These are phyloP conservation scores for Sciurus carolinensis DNA, from an alignment of 2,797 vertebrate species.

Conservation along the genomic window DNA sequence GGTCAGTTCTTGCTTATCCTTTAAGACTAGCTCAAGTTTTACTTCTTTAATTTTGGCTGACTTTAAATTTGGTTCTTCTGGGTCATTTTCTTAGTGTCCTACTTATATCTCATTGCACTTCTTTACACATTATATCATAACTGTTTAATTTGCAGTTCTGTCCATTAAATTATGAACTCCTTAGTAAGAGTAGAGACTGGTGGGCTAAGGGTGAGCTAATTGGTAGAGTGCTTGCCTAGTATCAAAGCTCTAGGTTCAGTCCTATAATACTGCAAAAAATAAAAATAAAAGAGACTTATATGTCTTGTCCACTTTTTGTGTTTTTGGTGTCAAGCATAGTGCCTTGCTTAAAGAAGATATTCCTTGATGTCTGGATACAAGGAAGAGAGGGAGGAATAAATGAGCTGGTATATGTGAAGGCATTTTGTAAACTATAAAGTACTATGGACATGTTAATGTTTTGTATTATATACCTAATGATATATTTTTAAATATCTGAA, in stretches of 20 bases:
- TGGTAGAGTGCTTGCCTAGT: not conserved
- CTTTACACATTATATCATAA: conserved; percentile 20
- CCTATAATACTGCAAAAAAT: not conserved
- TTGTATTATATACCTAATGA: conserved; percentile 53
- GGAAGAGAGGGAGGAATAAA: conserved; percentile 39
- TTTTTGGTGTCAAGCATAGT: conserved; percentile 36
- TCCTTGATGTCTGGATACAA: conserved; percentile 11
- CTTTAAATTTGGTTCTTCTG: not conserved
- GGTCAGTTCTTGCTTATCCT: not conserved
- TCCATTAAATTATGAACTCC: conserved; percentile 36
- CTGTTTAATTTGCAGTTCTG: conserved; percentile 24
- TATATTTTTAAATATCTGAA: conserved; percentile 10
- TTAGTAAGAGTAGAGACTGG: conserved; percentile 8
- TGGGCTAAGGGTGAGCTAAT: not conserved
- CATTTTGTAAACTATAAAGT: conserved; percentile 77
- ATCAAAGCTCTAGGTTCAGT: not conserved
- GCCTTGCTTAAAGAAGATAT: conserved; percentile 7
- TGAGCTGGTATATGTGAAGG: conserved; percentile 60
- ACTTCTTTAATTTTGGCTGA: conserved; percentile 10
- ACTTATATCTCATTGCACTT: not conserved
- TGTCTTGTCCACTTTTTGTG: conserved; percentile 30
- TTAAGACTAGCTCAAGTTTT: not conserved
- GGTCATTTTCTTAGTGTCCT: not conserved
- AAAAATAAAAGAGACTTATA: conserved; percentile 2
- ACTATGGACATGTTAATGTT: conserved; percentile 37